A percentile compares a stretch with the other conserved stretches of the same genome.
Conservation (phyloP, 2,888 invertebrate genomes). For the Drosophila kuntzei region DNA sequence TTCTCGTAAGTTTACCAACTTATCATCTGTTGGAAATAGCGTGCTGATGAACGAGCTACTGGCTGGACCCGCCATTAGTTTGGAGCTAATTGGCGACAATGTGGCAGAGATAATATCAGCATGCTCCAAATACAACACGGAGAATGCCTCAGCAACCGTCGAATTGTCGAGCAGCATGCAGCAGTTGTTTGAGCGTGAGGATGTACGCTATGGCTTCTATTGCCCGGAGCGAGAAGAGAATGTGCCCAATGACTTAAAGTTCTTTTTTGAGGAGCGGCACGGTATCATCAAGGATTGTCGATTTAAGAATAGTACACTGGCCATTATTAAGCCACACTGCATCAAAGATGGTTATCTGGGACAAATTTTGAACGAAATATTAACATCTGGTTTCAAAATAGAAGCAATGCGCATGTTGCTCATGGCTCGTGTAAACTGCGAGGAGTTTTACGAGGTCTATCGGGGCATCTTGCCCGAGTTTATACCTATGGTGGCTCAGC, state of each 20-base stretch:
- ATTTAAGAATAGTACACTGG: conserved; percentile 90
- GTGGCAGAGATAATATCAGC: conserved; percentile 80
- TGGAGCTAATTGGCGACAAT: conserved; percentile 83
- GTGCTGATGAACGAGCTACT: conserved; percentile 79
- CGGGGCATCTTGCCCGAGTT: conserved; percentile 94
- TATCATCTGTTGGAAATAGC: conserved; percentile 42
- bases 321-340: conserved; percentile 96
- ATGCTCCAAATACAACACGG: conserved; percentile 65
- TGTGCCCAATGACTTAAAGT: conserved; percentile 86
- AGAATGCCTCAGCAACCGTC: conserved; percentile 44
- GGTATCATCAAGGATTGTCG: conserved; percentile 87
- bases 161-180: conserved; percentile 86
- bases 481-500: conserved; percentile 93
- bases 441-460: conserved; percentile 97
- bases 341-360: conserved; percentile 90
- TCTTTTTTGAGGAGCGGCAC: conserved; percentile 88
- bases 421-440: conserved; percentile 92
- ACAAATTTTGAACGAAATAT: conserved; percentile 90
- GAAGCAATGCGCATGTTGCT: conserved; percentile 92
- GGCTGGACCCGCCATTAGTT: conserved; percentile 80
- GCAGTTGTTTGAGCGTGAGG: conserved; percentile 89
- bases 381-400: conserved; percentile 91
- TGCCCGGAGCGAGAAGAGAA: conserved; percentile 87
- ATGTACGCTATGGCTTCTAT: conserved; percentile 90
- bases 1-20: neutral